Base-by-base conservation (phyloP, 2,797 vertebrate genomes). In the Thaleichthys pacificus region DNA sequence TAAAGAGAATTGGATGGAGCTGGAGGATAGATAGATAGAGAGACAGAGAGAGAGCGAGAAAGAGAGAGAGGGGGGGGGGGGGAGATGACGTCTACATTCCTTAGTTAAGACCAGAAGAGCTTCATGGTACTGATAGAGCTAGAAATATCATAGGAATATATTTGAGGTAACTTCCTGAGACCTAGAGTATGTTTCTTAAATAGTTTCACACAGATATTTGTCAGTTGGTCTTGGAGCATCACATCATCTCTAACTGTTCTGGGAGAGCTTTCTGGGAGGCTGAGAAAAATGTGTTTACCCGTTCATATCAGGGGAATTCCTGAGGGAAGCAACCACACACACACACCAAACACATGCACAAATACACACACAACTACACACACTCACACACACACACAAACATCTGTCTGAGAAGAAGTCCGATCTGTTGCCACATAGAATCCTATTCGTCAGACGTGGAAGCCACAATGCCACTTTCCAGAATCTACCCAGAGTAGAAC, bases 351-450 rank as follows among this genome's bases (percentile, higher is more conserved):
- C 19, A 3, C 30, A 12, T 15, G 1, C 61, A 63, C 61, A n/a
- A 22, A 19, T 28, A 35, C 11, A 0, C 61, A 35, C 11, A 0
- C 28, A 47, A 47, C 2, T 47, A 21, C 6, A 38, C 30, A 38
- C 32, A 12, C 35, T 5, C 14, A 3, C 15, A 19, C 63, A 24
- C 11, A 47, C 35, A 24, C 35, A 38, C 19, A 62, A 65, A 65
- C 63, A 65, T 47, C 11, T 65, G 9, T 65, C 8, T 65, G 63
- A 65, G 63, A 65, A 42, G 19, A 65, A 65, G 32, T 12, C 7
- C 22, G 32, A 65, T n/a, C 63, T 42, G 32, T 22, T 47, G 28
- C 62, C 19, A 64, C 62, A 64, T 17, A 56, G 17, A 56, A 56
- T 56, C 51, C 51, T 6, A 56, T 56, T 56, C 17, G 51, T 56